Evolutionary conservation across 2,888 invertebrate genomes (phyloP), one percentile per base, ranked within the genome.

Genomic region (Dinocampus coccinellae): DNA sequence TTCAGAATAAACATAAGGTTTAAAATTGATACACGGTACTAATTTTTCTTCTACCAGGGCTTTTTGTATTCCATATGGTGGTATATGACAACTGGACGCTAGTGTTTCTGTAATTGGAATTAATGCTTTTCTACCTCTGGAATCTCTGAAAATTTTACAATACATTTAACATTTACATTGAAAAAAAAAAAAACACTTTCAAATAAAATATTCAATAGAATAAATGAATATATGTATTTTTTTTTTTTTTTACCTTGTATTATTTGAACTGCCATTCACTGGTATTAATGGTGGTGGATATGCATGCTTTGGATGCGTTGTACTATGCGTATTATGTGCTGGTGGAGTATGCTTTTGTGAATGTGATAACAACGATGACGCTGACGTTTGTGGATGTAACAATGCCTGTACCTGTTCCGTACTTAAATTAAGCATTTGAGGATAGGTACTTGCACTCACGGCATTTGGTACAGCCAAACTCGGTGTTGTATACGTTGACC

Each of bases 11-110:
- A 93, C 92, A 89, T 93, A 95, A 16, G 95, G 94, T 89, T 95
- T 95, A 88, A 94, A 93, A 88, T 96, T 96, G 84, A 96, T 95
- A 88, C 95, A 95, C 67, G 94, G 94, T 79, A 96, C 93, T 91
- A 94, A 91, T 81, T 93, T 93, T 82, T 93, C 93, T 84, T 94
- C 94, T 69, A 96, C 93, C 75, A 93, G 90, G 53, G 94, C 94
- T 84, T 94, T 94, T 83, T 95, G 94, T 60, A 95, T 90, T 90
- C 92, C 88, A 36, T 84, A 85, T 64, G 83, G 83, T 74, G 84
- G 86, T 22, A 83, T 84, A 74, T 84, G 83, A 72, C 84, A 84
- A 65, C 90, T 90, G 82, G 92, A 91, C 84, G 90, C 90, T 74
- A 91, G 75, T 83, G 93, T 90, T 83, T 95, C 95, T 22, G 92